Conservation (phyloP, 2,797 vertebrate species). For the Protosalanx chinensis region DNA sequence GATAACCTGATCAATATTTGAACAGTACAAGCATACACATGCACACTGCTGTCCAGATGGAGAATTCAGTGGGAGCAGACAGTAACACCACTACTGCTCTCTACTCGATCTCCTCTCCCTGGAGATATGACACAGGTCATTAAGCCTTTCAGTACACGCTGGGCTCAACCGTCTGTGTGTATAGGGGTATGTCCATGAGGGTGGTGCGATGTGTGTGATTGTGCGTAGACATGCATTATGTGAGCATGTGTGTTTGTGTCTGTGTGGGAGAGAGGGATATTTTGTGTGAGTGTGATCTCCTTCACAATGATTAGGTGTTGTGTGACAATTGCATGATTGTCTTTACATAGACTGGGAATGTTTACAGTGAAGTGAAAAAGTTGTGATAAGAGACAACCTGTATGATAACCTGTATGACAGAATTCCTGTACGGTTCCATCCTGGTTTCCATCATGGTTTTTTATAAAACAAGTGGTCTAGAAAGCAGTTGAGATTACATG, state of each 20-base stretch:
- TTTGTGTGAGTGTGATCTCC: no score
- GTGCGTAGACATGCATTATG: neutral
- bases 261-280: constrained; percentile 1
- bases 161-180: constrained; percentile 8
- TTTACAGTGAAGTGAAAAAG: no score
- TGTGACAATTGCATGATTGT: no score
- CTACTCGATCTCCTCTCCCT: neutral
- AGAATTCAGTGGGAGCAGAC: neutral
- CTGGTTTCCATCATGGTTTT: neutral
- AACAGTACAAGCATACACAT: neutral
- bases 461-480: neutral
- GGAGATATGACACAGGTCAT: constrained; percentile 7
- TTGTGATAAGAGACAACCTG: no score
- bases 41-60: neutral
- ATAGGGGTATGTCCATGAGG: constrained; percentile 6
- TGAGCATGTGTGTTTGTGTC: constrained; percentile 1
- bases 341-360: no score
- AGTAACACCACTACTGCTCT: neutral
- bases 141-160: neutral
- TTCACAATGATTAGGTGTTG: no score
- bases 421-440: no score
- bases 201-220: constrained; percentile 5
- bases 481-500: neutral
- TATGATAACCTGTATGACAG: no score
- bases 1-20: no score